These are phyloP conservation scores for Hipposideros larvatus DNA, from an alignment of 2,797 vertebrate genomes.

Conservation along the genomic window DNA sequence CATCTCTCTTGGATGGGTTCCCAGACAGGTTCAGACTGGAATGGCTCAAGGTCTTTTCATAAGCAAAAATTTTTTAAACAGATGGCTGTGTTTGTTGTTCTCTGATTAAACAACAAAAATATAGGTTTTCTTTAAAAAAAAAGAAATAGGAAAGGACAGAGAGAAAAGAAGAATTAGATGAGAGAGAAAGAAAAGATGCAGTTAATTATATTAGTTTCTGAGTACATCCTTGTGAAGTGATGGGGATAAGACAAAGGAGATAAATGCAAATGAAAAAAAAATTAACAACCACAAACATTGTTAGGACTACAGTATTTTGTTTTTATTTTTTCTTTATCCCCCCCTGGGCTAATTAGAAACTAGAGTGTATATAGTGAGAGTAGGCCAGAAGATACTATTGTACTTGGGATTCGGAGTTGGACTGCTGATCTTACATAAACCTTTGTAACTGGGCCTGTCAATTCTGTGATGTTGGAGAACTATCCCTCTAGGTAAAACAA, in stretches of 20 bases:
- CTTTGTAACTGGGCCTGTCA: conserved; percentile 75
- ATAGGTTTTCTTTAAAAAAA: not conserved
- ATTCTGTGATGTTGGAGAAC: conserved; percentile 74
- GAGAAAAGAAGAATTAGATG: not conserved
- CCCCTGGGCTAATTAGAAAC: conserved; percentile 34
- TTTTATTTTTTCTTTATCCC: not conserved
- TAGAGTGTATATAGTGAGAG: not conserved
- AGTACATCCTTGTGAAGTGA: not conserved
- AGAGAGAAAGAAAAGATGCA: not conserved
- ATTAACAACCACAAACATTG: not conserved
- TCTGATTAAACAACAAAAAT: conserved; percentile 60
- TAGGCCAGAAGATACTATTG: not conserved
- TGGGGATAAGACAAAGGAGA: not conserved
- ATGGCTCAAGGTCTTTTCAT: conserved; percentile 56
- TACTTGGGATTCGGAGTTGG: conserved; percentile 20
- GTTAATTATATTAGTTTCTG: not conserved
- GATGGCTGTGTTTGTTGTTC: conserved; percentile 58
- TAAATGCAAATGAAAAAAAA: not conserved
- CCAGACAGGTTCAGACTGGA: conserved; percentile 45
- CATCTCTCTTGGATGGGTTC: conserved; percentile 66
- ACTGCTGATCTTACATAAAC: conserved; percentile 30
- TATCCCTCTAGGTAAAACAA: conserved; percentile 86
- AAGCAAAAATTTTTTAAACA: conserved; percentile 45
- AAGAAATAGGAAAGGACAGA: not conserved
- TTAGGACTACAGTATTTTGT: not conserved